Evolutionary conservation across 2,797 vertebrate species (phyloP).

Genomic region (Threskiornis aethiopicus): DNA sequence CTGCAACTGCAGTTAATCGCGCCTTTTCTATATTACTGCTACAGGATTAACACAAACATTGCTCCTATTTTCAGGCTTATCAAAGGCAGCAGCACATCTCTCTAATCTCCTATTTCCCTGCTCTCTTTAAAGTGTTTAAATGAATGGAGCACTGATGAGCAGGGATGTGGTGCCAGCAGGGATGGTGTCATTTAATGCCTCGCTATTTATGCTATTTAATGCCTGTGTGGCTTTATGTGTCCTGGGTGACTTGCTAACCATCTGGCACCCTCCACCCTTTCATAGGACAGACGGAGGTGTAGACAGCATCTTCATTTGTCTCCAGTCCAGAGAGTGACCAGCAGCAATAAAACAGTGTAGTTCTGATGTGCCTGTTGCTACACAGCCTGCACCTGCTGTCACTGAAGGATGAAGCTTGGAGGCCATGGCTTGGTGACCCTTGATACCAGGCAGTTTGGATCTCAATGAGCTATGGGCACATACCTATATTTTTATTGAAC

Average conservation of each 20-base stretch:
- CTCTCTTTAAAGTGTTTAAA: slow-evolving; percentile 48
- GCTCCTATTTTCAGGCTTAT: slow-evolving; percentile 56
- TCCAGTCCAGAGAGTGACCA: not conserved
- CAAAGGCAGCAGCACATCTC: slow-evolving; percentile 56
- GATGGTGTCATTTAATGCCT: slow-evolving; percentile 54
- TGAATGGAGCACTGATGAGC: slow-evolving; percentile 58
- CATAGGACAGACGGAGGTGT: slow-evolving; percentile 21
- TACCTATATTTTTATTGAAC: not conserved
- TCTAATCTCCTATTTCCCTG: slow-evolving; percentile 57
- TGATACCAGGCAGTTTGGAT: not conserved
- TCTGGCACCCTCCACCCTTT: slow-evolving; percentile 34
- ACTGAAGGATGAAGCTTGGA: not conserved
- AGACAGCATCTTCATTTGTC: slow-evolving; percentile 15
- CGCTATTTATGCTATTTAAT: slow-evolving; percentile 42
- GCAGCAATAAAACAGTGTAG: not conserved
- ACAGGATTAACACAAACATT: slow-evolving; percentile 49
- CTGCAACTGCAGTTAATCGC: slow-evolving; percentile 17
- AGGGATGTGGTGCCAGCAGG: slow-evolving; percentile 52
- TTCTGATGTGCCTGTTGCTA: not conserved
- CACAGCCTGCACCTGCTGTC: not conserved
- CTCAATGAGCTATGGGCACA: not conserved
- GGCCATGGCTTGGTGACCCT: not conserved
- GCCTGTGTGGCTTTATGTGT: slow-evolving; percentile 47
- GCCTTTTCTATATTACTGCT: slow-evolving; percentile 18
- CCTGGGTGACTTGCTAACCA: slow-evolving; percentile 53